Conservation (phyloP, 2,113 vertebrate genomes). For the Lepidothrix coronata region DNA sequence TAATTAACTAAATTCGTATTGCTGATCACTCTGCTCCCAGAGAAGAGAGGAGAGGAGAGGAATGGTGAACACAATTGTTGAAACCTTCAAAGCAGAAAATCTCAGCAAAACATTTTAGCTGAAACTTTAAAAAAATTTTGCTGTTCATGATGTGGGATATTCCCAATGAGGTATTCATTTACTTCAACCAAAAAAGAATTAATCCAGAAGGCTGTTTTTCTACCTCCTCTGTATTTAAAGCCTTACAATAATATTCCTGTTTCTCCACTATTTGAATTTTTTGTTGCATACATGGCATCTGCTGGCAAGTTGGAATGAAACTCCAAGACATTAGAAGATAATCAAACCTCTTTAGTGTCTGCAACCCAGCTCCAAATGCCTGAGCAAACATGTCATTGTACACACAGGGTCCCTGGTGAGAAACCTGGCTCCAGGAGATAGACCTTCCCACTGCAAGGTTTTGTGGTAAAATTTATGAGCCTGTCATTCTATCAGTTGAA, state of each 20-base stretch:
- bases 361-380: not conserved
- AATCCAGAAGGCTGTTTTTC: not conserved
- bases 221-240: not conserved
- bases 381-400: conserved; percentile 54
- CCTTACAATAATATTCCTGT: conserved; percentile 5
- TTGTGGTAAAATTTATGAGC: conserved; percentile 59
- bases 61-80: not conserved
- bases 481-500: conserved; percentile 52
- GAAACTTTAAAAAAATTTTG: not conserved
- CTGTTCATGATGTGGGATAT: not conserved
- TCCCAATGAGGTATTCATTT: not conserved
- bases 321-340: not conserved
- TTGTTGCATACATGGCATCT: not conserved
- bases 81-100: not conserved
- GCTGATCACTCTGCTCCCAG: not conserved
- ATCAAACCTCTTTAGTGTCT: conserved; percentile 20
- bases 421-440: not conserved
- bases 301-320: conserved; percentile 16
- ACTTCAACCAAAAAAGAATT: not conserved
- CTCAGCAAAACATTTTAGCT: not conserved
- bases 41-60: not conserved
- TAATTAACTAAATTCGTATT: not conserved
- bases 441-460: conserved; percentile 22
- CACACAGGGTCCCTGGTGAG: conserved; percentile 41
- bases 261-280: not conserved